Conservation (phyloP, 2,888 invertebrate genomes). For the Aspidapion aeneum region DNA sequence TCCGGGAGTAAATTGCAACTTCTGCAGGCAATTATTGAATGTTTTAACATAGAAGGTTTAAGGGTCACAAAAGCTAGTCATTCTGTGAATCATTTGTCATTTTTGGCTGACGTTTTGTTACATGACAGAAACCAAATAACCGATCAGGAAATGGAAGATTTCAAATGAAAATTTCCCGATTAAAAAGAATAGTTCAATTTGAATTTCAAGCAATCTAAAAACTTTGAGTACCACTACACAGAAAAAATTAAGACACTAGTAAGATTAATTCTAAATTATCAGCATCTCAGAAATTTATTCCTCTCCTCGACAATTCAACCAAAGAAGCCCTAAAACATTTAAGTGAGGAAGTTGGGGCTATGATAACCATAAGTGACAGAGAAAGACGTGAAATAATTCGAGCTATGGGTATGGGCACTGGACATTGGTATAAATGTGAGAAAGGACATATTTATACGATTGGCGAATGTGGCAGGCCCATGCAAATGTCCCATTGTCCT, state of each 20-base stretch:
- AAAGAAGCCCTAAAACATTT: not conserved
- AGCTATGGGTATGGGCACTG: slow-evolving; percentile 55
- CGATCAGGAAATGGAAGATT: slow-evolving; percentile 39
- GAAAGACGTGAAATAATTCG: slow-evolving; percentile 49
- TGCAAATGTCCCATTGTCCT: slow-evolving; percentile 49
- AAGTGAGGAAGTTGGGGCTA: not conserved
- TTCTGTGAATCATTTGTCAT: not conserved
- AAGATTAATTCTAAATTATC: not conserved
- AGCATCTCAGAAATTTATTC: not conserved
- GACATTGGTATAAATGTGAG: slow-evolving; percentile 70
- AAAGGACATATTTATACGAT: slow-evolving; percentile 67
- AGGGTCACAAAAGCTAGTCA: not conserved
- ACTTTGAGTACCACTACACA: slow-evolving; percentile 7
- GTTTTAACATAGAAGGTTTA: slow-evolving; percentile 1
- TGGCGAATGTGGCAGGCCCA: slow-evolving; percentile 65
- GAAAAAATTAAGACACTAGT: too few species aligned
- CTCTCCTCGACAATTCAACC: not conserved
- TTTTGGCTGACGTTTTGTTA: not conserved
- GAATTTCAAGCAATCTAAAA: slow-evolving; percentile 14
- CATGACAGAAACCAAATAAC: slow-evolving; percentile 20
- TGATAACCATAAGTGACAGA: slow-evolving; percentile 14
- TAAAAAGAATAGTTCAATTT: slow-evolving; percentile 36
- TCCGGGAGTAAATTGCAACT: slow-evolving; percentile 21
- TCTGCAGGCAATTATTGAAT: slow-evolving; percentile 6
- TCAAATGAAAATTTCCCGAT: slow-evolving; percentile 37